A percentile compares a stretch with the other conserved stretches of the same genome.
Conservation (phyloP, 2,113 vertebrate species). For the Oreotrochilus melanogaster region DNA sequence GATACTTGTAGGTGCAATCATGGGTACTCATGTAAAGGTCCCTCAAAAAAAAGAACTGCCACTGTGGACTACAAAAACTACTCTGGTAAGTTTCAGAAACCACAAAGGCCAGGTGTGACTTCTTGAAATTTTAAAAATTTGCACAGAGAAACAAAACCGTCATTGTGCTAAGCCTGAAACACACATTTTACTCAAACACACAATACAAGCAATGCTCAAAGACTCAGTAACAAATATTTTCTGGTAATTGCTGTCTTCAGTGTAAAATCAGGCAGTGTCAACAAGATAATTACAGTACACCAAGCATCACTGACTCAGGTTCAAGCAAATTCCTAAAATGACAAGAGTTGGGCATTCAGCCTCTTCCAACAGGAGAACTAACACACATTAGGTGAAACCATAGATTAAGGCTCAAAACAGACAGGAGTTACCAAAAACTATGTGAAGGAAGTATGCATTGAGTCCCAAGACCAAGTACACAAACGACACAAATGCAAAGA, state of each 20-base stretch:
- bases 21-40: neutral
- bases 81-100: neutral
- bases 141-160: neutral
- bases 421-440: neutral
- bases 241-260: neutral
- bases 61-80: neutral
- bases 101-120: slow-evolving; percentile 1
- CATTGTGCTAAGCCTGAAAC: neutral
- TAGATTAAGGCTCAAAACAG: neutral
- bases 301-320: neutral
- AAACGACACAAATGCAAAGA: neutral
- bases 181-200: neutral
- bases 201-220: neutral
- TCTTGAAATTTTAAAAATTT: neutral
- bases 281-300: neutral
- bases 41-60: neutral
- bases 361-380: neutral
- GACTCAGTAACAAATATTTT: neutral
- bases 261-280: neutral
- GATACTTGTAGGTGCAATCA: neutral
- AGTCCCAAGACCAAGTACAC: neutral
- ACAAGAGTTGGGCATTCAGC: neutral
- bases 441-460: rapidly evolving
- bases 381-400: neutral
- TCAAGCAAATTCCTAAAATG: neutral